Evolutionary conservation across 2,888 invertebrate species (phyloP).

Genomic region (Leucoma salicis): DNA sequence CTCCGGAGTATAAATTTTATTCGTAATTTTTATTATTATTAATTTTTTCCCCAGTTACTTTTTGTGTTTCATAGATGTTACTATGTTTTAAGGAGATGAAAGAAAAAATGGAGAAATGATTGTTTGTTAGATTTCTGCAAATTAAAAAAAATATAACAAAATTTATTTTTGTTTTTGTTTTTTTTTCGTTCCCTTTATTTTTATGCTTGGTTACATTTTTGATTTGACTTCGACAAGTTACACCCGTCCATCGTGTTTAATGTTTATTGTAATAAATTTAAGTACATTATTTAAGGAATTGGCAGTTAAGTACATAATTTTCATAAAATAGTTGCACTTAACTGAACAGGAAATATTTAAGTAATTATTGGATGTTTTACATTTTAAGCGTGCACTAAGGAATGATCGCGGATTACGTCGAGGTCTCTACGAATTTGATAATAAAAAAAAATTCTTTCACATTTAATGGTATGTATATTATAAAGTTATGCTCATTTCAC

Average conservation of each 20-base stretch:
- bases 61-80: conserved; percentile 84
- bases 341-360: conserved; percentile 64
- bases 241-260: conserved; percentile 81
- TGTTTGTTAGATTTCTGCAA: conserved; percentile 83
- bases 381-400: conserved; percentile 69
- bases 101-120: conserved; percentile 74
- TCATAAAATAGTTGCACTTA: conserved; percentile 71
- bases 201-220: conserved; percentile 23
- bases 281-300: conserved; percentile 74
- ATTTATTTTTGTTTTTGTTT: conserved; percentile 68
- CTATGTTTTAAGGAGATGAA: conserved; percentile 81
- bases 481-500: conserved; percentile 65
- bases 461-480: conserved; percentile 63
- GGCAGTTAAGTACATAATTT: conserved; percentile 66
- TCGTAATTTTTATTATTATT: conserved; percentile 71
- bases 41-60: conserved; percentile 74
- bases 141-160: conserved; percentile 81
- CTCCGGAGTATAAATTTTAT: conserved; percentile 78
- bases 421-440: conserved; percentile 69
- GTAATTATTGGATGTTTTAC: conserved; percentile 68
- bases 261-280: conserved; percentile 72
- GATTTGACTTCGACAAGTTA: conserved; percentile 71
- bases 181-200: conserved; percentile 43
- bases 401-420: conserved; percentile 41
- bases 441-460: conserved; percentile 59